phyloP scores from a whole-genome alignment of 2,113 vertebrate species.

The Phylloscopus trochilus region DNA sequence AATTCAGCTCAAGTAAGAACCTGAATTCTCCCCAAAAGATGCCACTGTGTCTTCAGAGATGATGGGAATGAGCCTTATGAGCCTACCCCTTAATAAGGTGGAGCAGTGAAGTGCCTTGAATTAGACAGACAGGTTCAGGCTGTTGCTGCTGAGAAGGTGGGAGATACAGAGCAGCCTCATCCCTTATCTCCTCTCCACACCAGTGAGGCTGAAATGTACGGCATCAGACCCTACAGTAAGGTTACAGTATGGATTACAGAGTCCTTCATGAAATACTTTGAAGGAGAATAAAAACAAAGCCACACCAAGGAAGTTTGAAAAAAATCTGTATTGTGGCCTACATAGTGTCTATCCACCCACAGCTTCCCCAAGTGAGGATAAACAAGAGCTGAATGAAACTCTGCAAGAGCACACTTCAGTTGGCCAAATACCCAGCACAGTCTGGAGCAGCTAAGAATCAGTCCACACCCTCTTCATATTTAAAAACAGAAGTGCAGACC shows the following conservation, averaged over 20 bases:
- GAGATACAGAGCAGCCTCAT: not conserved
- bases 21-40: not conserved
- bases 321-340: constrained; percentile 42
- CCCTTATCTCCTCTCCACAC: not conserved
- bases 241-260: not conserved
- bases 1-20: not conserved
- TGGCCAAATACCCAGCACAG: not conserved
- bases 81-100: not conserved
- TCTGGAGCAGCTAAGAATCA: not conserved
- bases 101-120: not conserved
- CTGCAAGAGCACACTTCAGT: not conserved
- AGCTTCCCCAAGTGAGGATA: constrained; percentile 36
- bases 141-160: not conserved
- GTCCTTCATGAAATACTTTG: not conserved
- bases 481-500: not conserved
- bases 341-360: constrained; percentile 48
- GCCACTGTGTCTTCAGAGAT: not conserved
- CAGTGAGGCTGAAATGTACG: fast-evolving
- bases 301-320: not conserved
- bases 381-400: constrained; percentile 50
- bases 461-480: not conserved
- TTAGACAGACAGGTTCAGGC: not conserved
- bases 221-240: not conserved
- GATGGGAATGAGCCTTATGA: not conserved
- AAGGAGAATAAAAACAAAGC: constrained; percentile 1